Base-by-base conservation (phyloP, 2,797 vertebrate species). In the Cichlasoma orientale region DNA sequence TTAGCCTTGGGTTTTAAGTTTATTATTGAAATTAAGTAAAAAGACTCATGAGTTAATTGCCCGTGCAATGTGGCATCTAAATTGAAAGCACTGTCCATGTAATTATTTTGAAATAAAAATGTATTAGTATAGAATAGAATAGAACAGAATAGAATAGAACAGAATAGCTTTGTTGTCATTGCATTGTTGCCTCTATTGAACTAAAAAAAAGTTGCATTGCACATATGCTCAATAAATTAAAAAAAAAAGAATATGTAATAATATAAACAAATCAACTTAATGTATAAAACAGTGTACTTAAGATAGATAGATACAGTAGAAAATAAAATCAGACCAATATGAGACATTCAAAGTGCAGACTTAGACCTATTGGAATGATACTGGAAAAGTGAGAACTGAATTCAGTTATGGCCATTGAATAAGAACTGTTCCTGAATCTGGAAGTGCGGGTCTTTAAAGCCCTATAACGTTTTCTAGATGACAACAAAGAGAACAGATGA, bases 81-180 rank as follows among this genome's bases (percentile, higher is more conserved):
- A 89, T 72, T 57, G n/a, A 56, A 68, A 56, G 41, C 75, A 31
- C 41, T 31, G 57, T 76, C 70, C 73, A 79, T 86, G 66, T 72
- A 79, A 61, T 55, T 14, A 74, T 74, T 36, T 52, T 78, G 74
- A 75, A 74, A 76, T 73, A 23, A 77, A 78, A 83, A 74, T 47
- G 44, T 44, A 63, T 23, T 36, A 36, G 33, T 1, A 10, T 3
- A 36, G 36, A 36, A 36, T 36, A 36, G 33, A 36, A 31, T 31
- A 36, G 33, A 33, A 33, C 8, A 33, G 31, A 33, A 33, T 2
- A 33, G 31, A 33, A 33, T 31, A 31, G 7, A 31, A 33, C 9
- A 9, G 36, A 41, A 41, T 13, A 13, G 11, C 38, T 44, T 23
- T 11, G 44, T 7, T 18, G 0, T 18, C 21, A 63, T 44, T 23